Evolutionary conservation across 1,140 invertebrate genomes (phyloP), one percentile per base, ranked within the genome.

Genomic region (Orchesella cincta): DNA sequence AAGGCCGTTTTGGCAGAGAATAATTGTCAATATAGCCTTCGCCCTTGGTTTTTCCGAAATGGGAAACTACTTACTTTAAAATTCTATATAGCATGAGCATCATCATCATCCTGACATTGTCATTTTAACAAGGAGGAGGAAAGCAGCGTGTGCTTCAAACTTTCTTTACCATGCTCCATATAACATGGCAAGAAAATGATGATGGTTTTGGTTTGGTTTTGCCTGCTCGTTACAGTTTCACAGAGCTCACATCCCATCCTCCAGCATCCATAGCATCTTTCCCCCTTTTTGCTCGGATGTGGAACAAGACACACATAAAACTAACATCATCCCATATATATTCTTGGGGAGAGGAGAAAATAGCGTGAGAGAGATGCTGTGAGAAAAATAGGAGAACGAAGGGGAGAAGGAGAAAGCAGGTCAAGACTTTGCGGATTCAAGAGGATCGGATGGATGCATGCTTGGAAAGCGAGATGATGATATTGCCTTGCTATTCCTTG

Each of bases 371-470:
- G 12, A 46, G 18, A 46, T 46, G 39, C 39, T 46, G 18, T 8
- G 5, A 57, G 3, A 12, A n/a, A 18, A 57, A 23, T 57, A 57
- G 23, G 23, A 57, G 23, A 57, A 12, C 39, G 5, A 57, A 14
- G 52, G 8, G 23, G 52, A 14, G 52, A 57, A 57, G n/a, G n/a
- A n/a, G n/a, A n/a, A 57, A 57, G 52, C 52, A 57, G 52, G 52
- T 57, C 52, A 57, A 57, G 52, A 57, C 52, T 57, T 57, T 57
- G 52, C 52, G 23, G 52, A 57, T 57, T 57, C 52, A 26, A 23
- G 23, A 57, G 8, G 52, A 8, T 14, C 52, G 23, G 3, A 57
- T 23, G 52, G 12, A 57, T 3, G 52, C 12, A n/a, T 18, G 39
- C 39, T 46, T 5, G 18, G 39, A 5, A 18, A 46, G 18, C 5